These are phyloP conservation scores for Drosophila niveifrons DNA, from an alignment of 2,888 invertebrate genomes.

Conservation along the genomic window DNA sequence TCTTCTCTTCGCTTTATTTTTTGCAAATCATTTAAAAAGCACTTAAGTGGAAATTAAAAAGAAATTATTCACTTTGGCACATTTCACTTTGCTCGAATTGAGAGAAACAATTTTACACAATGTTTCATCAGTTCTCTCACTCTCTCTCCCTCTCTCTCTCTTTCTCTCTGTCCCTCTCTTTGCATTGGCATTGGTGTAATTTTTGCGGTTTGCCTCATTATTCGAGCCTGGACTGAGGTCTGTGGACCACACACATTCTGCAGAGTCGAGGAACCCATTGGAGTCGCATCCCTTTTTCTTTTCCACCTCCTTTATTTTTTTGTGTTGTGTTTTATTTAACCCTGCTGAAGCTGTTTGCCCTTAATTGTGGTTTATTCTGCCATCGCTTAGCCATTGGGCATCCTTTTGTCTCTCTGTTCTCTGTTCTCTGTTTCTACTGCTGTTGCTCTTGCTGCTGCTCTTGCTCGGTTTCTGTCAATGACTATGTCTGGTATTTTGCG, in stretches of 20 bases:
- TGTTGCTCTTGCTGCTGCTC: no score
- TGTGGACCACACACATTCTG: conserved; percentile 9
- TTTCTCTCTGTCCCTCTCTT: neutral
- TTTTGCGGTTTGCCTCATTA: conserved; percentile 77
- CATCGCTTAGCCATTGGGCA: conserved; percentile 37
- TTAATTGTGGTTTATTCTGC: conserved; percentile 48
- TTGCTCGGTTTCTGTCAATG: conserved; percentile 22
- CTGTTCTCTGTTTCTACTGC: neutral
- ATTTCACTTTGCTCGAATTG: conserved; percentile 50
- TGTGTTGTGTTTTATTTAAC: no score
- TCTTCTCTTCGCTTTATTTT: neutral
- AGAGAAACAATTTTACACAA: conserved; percentile 17
- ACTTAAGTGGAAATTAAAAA: conserved; percentile 84
- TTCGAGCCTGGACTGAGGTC: conserved; percentile 49
- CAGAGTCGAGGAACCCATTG: conserved; percentile 2
- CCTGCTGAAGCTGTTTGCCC: conserved; percentile 3
- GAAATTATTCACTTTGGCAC: conserved; percentile 84
- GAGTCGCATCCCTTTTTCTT: neutral
- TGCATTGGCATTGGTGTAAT: conserved; percentile 70
- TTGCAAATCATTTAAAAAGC: conserved; percentile 79
- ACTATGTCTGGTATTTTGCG: conserved; percentile 39
- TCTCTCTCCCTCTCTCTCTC: neutral
- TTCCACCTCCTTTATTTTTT: neutral
- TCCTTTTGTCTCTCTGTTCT: conserved; percentile 10
- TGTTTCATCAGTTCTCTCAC: conserved; percentile 12